Conservation (phyloP, 92 coral and sea anemone species). For the Desmophyllum pertusum region DNA sequence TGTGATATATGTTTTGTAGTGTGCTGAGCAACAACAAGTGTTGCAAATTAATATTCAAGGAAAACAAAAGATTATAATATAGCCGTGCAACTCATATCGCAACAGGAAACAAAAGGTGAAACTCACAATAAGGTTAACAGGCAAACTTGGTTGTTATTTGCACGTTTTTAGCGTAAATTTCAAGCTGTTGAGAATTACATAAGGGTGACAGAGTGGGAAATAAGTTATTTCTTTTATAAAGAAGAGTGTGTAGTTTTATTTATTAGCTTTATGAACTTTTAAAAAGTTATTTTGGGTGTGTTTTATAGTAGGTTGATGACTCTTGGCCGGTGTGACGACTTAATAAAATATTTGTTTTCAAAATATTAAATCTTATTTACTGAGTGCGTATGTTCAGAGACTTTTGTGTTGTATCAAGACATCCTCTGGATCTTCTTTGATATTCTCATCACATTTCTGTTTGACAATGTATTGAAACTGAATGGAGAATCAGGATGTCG, state of each 20-base stretch:
- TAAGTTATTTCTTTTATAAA: neutral
- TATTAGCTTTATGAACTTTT: neutral
- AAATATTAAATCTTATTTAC: neutral
- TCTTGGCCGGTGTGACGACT: neutral
- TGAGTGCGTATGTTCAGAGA: too few relatives aligned
- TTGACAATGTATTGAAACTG: neutral
- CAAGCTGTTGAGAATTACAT: neutral
- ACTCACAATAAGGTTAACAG: neutral
- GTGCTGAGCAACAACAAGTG: neutral
- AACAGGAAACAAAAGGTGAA: neutral
- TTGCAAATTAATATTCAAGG: neutral
- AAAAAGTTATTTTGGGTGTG: neutral
- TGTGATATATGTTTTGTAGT: neutral
- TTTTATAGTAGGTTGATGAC: neutral
- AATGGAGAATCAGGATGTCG: neutral
- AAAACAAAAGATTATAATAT: slow-evolving; percentile 1
- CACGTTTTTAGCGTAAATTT: neutral
- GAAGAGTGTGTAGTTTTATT: neutral
- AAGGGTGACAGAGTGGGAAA: neutral
- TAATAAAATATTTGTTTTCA: neutral
- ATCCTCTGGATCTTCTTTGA: neutral
- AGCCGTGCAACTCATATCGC: neutral
- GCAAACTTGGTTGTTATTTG: neutral
- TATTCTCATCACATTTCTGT: neutral
- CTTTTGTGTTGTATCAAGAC: neutral